Conservation (phyloP, 2,797 vertebrate species). For the Cryptoprocta ferox region DNA sequence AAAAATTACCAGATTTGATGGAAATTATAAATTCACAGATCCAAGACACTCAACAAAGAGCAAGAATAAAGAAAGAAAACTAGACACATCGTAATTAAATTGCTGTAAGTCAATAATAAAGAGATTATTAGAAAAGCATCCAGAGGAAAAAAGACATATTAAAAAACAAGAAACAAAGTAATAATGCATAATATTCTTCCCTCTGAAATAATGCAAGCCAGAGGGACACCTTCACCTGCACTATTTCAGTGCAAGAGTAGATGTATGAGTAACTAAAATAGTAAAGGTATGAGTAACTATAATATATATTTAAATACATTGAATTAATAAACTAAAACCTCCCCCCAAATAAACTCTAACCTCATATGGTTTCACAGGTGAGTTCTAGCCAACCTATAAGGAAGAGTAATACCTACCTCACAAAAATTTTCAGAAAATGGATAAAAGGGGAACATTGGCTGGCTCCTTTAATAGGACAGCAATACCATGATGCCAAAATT, state of each 20-base stretch:
- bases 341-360: not conserved
- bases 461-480: not conserved
- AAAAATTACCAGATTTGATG: not conserved
- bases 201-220: not conserved
- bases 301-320: conserved; percentile 9
- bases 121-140: not conserved
- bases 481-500: not conserved
- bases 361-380: not conserved
- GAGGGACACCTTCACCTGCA: not conserved
- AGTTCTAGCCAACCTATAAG: not conserved
- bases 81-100: not conserved
- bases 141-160: not conserved
- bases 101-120: not conserved
- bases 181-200: not conserved
- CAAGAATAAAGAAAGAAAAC: not conserved
- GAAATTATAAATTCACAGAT: not conserved
- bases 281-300: not conserved
- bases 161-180: not conserved
- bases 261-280: not conserved
- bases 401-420: not conserved
- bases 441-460: not conserved
- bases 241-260: too few species aligned
- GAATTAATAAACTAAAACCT: not conserved
- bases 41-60: not conserved
- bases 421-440: not conserved